phyloP scores from a whole-genome alignment of 1,140 invertebrate species.

The Eriosoma lanigerum region DNA sequence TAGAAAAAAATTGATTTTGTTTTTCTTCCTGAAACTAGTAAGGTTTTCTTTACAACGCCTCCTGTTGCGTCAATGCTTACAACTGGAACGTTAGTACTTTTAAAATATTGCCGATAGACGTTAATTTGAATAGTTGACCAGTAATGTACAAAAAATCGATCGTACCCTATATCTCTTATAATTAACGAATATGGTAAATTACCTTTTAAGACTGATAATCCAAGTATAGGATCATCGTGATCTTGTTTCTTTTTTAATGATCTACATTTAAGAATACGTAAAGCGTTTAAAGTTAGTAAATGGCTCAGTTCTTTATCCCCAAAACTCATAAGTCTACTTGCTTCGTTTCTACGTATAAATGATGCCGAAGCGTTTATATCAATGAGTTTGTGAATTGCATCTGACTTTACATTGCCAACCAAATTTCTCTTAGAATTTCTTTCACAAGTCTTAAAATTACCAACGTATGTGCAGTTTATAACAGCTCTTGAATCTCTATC shows the following conservation, averaged over 20 bases:
- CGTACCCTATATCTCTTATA: background rate
- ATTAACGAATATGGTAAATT: background rate
- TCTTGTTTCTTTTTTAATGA: background rate
- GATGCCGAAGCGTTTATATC: no score
- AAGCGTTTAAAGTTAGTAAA: background rate
- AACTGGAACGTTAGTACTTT: background rate
- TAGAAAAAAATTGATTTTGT: no score
- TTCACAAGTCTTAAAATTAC: no score
- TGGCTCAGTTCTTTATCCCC: background rate
- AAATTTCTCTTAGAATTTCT: no score
- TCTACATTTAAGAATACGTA: background rate
- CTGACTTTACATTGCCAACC: no score
- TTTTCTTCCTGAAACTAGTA: no score
- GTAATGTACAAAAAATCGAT: background rate
- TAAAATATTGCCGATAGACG: background rate
- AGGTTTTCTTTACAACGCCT: no score
- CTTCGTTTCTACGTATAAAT: no score
- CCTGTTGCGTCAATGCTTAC: no score
- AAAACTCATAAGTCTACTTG: background rate
- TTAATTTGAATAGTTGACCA: background rate
- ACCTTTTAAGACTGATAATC: background rate
- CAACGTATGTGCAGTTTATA: no score
- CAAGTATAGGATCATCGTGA: background rate
- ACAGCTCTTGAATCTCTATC: no score
- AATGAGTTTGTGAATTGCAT: no score